Evolutionary conservation across 1,140 invertebrate genomes (phyloP).

Genomic region (Leptinotarsa undecemlineata): DNA sequence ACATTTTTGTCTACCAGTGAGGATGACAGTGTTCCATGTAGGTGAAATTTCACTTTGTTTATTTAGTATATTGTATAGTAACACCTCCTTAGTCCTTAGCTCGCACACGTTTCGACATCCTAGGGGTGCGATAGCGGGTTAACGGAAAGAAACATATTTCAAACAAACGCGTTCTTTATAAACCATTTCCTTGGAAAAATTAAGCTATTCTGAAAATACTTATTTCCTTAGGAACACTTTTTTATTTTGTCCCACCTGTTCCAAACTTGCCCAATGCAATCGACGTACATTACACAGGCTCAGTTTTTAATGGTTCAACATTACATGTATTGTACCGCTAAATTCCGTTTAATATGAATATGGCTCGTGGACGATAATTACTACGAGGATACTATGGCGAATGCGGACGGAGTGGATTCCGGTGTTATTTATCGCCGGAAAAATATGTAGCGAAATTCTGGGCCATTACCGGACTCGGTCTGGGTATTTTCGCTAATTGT

Average conservation of each 20-base stretch:
- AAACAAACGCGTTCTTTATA: too few relatives aligned
- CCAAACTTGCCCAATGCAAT: neutral
- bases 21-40: too few relatives aligned
- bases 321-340: conserved; percentile 17
- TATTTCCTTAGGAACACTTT: neutral
- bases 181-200: too few relatives aligned
- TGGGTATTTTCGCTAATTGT: conserved; percentile 11
- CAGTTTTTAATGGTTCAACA: neutral
- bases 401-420: conserved; percentile 4
- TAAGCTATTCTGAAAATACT: too few relatives aligned
- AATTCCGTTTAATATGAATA: conserved; percentile 18
- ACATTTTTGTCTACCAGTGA: too few relatives aligned
- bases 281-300: neutral
- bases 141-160: too few relatives aligned
- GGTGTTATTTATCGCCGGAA: conserved; percentile 2
- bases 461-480: conserved; percentile 16
- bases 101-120: too few relatives aligned
- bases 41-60: too few relatives aligned
- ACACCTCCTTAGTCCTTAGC: too few relatives aligned
- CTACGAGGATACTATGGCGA: conserved; percentile 10
- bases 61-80: too few relatives aligned
- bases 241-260: neutral
- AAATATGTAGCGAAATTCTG: conserved; percentile 15
- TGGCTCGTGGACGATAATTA: conserved; percentile 10
- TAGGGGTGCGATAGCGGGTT: too few relatives aligned